Percentiles rank a stretch among this genome's conserved stretches.
These are phyloP conservation scores for Lepidocyrtoides sp. DNA, from an alignment of 2,888 invertebrate species.

Conservation along the genomic window DNA sequence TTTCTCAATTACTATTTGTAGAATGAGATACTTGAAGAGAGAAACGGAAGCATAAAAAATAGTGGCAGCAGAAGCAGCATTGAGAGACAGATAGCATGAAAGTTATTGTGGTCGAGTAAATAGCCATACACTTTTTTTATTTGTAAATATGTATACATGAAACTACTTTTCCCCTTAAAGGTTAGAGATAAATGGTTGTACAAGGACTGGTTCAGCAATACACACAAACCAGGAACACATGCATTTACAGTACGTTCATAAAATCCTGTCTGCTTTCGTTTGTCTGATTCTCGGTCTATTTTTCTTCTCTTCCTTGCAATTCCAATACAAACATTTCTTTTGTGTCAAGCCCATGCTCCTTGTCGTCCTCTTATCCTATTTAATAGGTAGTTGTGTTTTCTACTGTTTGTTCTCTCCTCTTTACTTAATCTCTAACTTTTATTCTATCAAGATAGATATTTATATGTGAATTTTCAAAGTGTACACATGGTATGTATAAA, in stretches of 20 bases:
- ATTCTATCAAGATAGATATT: not conserved
- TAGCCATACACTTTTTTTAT: not conserved
- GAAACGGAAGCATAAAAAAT: conserved; percentile 38
- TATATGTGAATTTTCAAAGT: not conserved
- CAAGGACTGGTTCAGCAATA: not conserved
- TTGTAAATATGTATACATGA: not conserved
- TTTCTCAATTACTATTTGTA: conserved; percentile 68
- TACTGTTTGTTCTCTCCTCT: not conserved
- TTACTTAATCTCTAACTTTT: not conserved
- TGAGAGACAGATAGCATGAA: conserved; percentile 38
- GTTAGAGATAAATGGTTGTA: not conserved
- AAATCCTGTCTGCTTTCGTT: conserved; percentile 34
- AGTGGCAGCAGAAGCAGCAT: conserved; percentile 44
- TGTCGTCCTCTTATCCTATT: not conserved
- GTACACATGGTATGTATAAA: not conserved
- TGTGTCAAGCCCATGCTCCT: conserved; percentile 24
- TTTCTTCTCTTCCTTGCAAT: not conserved
- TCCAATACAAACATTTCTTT: conserved; percentile 20
- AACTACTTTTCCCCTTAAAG: not conserved
- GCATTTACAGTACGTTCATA: conserved; percentile 26
- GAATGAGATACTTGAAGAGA: conserved; percentile 44
- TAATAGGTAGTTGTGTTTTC: conserved; percentile 29
- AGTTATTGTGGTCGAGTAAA: conserved; percentile 36
- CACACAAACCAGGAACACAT: not conserved
- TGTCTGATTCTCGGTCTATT: conserved; percentile 8